Base-by-base conservation (phyloP, 2,888 invertebrate species). In the Napeogenes sylphis region DNA sequence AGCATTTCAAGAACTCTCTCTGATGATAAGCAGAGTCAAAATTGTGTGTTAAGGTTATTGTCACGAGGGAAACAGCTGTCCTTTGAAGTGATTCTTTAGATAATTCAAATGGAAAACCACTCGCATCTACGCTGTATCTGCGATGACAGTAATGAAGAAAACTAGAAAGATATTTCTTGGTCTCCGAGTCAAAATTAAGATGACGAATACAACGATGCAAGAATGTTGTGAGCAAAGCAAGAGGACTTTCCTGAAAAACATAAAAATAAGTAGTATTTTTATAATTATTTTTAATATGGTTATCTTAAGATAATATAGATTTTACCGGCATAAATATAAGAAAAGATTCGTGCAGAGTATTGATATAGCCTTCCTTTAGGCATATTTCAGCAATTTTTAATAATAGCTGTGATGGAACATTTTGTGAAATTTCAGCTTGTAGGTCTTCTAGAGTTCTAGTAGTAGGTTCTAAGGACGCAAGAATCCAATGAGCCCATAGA, bases 311-410 rank as follows among this genome's bases (percentile, higher is more conserved):
- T 30, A 8, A 21, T 46, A 8, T 59, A 45, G 57, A 10, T 53
- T 87, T 84, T 82, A 94, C 94, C 70, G 94, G 93, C 81, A 94
- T 92, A 80, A 96, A 96, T 71, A 95, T 93, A 55, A 91, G 82
- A 75, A 94, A 92, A 65, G 95, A 94, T 72, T 93, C 92, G 56
- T 92, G 89, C 33, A 96, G 76, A 0, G 93, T 93, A 47, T 87
- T 86, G 5, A 93, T 83, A 71, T 92, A 93, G 12, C 93, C 92
- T 35, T 87, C 84, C 14, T 83, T 77, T 8, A 95, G 78, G 70
- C 93, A 91, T 35, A 87, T 78, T 66, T 90, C 85, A 0, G 94
- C 88, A 2, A 94, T 85, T 55, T 78, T 75, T 38, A 83, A 85
- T 55, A 92, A 87, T 68, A 85, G 81, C n/a, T 85, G 82, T 0